Conservation (phyloP, 2,797 vertebrate genomes). For the Bradypus variegatus region DNA sequence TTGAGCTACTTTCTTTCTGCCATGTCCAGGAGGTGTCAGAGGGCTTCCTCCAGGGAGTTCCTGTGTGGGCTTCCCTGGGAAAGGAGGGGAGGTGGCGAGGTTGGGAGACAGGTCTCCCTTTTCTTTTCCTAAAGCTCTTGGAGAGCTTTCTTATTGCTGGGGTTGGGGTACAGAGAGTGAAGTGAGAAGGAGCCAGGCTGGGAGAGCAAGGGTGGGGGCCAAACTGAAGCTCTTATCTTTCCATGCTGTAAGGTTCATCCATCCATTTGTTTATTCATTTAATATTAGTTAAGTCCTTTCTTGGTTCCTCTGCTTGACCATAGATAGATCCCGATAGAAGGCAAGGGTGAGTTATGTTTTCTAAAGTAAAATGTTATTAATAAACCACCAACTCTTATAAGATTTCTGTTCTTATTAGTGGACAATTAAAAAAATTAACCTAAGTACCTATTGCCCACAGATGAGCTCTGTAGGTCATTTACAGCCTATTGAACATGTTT, state of each 20-base stretch:
- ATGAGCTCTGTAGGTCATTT: neutral
- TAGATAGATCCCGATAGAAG: neutral
- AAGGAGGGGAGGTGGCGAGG: neutral
- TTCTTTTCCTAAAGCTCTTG: neutral
- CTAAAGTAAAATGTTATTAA: conserved; percentile 15
- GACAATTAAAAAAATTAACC: neutral
- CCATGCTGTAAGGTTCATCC: neutral
- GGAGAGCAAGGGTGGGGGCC: neutral
- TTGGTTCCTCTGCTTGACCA: neutral
- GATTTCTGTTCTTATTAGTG: neutral
- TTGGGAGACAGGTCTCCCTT: neutral
- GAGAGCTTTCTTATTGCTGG: neutral
- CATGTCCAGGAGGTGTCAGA: neutral
- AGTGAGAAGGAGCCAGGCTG: neutral
- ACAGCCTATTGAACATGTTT: neutral
- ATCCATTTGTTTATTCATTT: neutral
- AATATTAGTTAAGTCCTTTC: neutral
- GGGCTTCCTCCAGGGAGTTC: neutral
- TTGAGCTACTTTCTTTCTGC: neutral
- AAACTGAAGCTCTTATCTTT: neutral
- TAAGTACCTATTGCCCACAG: neutral
- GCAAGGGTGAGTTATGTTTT: neutral
- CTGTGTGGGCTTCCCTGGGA: neutral
- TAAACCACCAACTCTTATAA: neutral
- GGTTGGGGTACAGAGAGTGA: neutral